Conservation (phyloP, 2,113 vertebrate genomes). For the Ahaetulla prasina region DNA sequence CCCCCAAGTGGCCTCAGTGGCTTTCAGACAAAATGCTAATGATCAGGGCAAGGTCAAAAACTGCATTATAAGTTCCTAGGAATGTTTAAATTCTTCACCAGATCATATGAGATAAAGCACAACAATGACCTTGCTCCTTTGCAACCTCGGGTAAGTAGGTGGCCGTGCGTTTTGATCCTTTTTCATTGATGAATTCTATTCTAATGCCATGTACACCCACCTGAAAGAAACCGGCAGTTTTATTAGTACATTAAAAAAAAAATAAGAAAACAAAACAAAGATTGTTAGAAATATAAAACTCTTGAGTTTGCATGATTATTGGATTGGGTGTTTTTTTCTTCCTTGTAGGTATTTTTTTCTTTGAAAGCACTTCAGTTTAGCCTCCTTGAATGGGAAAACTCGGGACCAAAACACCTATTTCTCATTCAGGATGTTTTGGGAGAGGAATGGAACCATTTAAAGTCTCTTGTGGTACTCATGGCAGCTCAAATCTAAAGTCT, state of each 20-base stretch:
- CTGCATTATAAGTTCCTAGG: slow-evolving; percentile 56
- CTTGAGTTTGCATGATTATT: slow-evolving; percentile 1
- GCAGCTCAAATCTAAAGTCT: background rate
- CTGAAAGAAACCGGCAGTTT: slow-evolving; percentile 77
- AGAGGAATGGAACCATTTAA: background rate
- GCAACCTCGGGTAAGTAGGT: slow-evolving; percentile 99
- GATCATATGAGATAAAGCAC: slow-evolving; percentile 74
- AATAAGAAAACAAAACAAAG: slow-evolving; percentile 33
- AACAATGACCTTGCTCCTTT: slow-evolving; percentile 98
- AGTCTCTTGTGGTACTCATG: background rate
- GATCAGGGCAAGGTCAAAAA: slow-evolving; percentile 72
- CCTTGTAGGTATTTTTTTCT: background rate
- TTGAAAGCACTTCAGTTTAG: background rate
- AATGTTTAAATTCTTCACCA: slow-evolving; percentile 67
- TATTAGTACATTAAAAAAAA: slow-evolving; percentile 55
- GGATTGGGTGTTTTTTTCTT: background rate
- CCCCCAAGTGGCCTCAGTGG: background rate
- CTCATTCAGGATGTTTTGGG: background rate
- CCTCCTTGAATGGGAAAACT: background rate
- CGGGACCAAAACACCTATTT: background rate
- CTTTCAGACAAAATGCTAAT: background rate
- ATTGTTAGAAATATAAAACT: slow-evolving; percentile 31
- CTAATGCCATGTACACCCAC: slow-evolving; percentile 99
- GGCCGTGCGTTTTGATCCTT: slow-evolving; percentile 99
- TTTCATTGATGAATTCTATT: slow-evolving; percentile 99